Percentiles rank a stretch among this genome's conserved stretches.
phyloP scores from a whole-genome alignment of 1,140 invertebrate species.

The Euwallacea similis region DNA sequence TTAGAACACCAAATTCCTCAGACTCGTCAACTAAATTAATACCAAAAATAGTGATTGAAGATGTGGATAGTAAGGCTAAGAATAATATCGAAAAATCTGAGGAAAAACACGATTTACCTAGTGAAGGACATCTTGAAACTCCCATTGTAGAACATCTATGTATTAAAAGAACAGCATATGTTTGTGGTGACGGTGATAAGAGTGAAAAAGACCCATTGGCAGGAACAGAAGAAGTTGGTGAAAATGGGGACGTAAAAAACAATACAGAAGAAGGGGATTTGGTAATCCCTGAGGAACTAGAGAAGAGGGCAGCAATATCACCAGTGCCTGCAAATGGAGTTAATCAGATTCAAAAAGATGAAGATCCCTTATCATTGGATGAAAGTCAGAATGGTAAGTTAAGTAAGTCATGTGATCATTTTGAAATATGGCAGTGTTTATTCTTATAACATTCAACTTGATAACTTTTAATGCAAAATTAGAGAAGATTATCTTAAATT shows the following conservation, averaged over 20 bases:
- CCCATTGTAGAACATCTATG: slow-evolving; percentile 30
- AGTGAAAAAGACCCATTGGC: background rate
- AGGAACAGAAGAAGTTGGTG: slow-evolving; percentile 8
- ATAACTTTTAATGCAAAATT: no score
- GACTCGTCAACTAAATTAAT: no score
- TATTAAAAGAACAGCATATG: slow-evolving; percentile 41
- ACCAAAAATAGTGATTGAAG: background rate
- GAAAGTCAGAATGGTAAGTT: slow-evolving; percentile 5
- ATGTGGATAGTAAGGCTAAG: slow-evolving; percentile 16
- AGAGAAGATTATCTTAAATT: no score
- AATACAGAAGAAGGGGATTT: slow-evolving; percentile 30
- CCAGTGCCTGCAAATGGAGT: background rate
- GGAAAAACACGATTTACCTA: background rate
- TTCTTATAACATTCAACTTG: no score
- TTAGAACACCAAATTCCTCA: no score
- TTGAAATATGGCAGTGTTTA: no score
- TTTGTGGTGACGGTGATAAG: slow-evolving; percentile 30
- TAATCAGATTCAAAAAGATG: slow-evolving; percentile 2
- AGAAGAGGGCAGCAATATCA: background rate
- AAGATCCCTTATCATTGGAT: slow-evolving; percentile 12
- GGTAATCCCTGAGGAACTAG: background rate
- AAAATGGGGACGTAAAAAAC: slow-evolving; percentile 13
- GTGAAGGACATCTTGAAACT: no score
- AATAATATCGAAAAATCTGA: slow-evolving; percentile 10
- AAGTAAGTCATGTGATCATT: background rate